Evolutionary conservation across 2,888 invertebrate genomes (phyloP), one percentile per base, ranked within the genome.

Genomic region (Hemithea aestivaria): DNA sequence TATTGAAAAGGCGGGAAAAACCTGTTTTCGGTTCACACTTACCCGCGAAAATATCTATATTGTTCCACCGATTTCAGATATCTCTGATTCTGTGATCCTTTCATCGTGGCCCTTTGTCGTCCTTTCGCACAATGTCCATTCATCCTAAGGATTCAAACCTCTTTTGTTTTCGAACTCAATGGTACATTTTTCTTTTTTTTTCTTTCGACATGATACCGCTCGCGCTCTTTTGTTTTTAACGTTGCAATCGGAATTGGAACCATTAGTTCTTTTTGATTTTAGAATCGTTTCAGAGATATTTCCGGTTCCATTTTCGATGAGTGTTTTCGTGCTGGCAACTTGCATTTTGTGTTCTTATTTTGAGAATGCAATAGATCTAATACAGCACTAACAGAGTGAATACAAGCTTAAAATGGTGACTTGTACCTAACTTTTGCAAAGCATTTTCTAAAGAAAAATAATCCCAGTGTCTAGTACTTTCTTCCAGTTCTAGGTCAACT

Each of bases 141-240:
- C 67, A 57, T 54, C 54, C 43, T 52, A 63, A 66, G 62, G 67
- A 62, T 60, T 63, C 50, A 48, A 51, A 38, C 50, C 47, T 51
- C 65, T 64, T 73, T 73, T 73, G 72, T 75, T 71, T 70, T 66
- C 48, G 60, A 53, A 61, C 59, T 62, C 60, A 56, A 63, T 59
- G 57, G 56, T 39, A 22, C 49, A 53, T 47, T 57, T 58, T 66
- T 65, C 63, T 56, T 62, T 61, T 51, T 56, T 49, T 53, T 41
- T 55, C 62, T 62, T 60, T 53, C 41, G 48, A 50, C 56, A 51
- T 56, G 49, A 58, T 53, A 61, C 54, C 49, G 54, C 47, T 16
- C 5, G 16, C 16, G 16, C 5, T 4, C 16, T 16, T 16, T 16
- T 16, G 16, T 16, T 16, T 16, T 16, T 5, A 4, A 16, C 48